These are phyloP conservation scores for Aurelia aurita DNA, from an alignment of 30 jellyfish, hydroid and myxozoan genomes.

Conservation along the genomic window DNA sequence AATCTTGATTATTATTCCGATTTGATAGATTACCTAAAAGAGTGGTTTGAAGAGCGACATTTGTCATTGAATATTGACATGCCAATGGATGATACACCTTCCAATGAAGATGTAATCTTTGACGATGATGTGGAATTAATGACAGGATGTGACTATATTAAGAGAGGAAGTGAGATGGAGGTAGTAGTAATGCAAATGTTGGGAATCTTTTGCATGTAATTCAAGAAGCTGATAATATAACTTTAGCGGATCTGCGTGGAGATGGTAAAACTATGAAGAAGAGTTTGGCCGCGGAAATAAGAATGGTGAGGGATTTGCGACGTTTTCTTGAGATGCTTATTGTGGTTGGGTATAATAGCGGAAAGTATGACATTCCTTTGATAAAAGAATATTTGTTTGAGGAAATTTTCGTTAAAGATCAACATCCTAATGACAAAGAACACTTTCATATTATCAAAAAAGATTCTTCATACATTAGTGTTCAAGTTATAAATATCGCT, in stretches of 20 bases:
- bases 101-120: too few species aligned
- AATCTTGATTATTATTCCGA: neutral
- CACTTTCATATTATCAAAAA: neutral
- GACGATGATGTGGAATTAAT: too few species aligned
- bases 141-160: too few species aligned
- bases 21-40: neutral
- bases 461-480: neutral
- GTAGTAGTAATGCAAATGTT: too few species aligned
- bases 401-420: neutral
- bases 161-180: too few species aligned
- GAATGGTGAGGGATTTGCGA: neutral
- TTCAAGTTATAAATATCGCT: neutral
- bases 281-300: neutral
- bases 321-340: neutral
- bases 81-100: too few species aligned
- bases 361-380: neutral
- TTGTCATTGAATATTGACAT: neutral
- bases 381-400: neutral
- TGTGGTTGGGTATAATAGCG: neutral
- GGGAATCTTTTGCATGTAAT: too few species aligned
- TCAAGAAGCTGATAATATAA: too few species aligned
- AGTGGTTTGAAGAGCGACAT: neutral
- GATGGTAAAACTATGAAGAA: neutral
- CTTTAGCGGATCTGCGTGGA: too few species aligned
- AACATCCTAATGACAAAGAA: neutral